These are phyloP conservation scores for Aplysina aerophoba DNA, from an alignment of 37 sponge, comb jelly and placozoan genomes.

Conservation along the genomic window DNA sequence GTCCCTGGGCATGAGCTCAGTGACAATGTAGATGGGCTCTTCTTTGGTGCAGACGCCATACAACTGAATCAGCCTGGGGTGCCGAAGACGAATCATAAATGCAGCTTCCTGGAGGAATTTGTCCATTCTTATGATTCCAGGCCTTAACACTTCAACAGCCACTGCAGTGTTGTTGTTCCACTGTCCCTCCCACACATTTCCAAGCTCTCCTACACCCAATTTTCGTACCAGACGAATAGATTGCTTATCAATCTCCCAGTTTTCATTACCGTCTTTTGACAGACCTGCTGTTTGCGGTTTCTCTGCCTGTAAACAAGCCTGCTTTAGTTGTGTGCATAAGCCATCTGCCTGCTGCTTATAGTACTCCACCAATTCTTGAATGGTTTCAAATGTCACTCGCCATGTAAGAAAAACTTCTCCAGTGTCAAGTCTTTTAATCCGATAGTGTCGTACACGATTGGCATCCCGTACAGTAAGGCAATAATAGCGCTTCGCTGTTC, in stretches of 20 bases:
- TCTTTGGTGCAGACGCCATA: no score
- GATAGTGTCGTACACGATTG: slow-evolving; percentile 55
- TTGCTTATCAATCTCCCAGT: slow-evolving; percentile 50
- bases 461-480: slow-evolving; percentile 51
- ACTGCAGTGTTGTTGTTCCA: slow-evolving; percentile 65
- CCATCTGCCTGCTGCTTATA: slow-evolving; percentile 51
- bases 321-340: slow-evolving; percentile 32
- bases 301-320: slow-evolving; percentile 40
- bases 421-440: slow-evolving; percentile 42
- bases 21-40: no score
- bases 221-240: slow-evolving; percentile 45
- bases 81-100: no score
- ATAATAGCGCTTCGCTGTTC: slow-evolving; percentile 63
- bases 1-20: slow-evolving; percentile 57
- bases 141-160: no score
- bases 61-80: no score
- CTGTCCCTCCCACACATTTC: slow-evolving; percentile 56
- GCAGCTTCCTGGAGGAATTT: no score
- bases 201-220: slow-evolving; percentile 52
- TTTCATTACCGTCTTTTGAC: slow-evolving; percentile 22
- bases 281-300: slow-evolving; percentile 54
- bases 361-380: slow-evolving; percentile 47
- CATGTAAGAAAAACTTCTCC: slow-evolving; percentile 42
- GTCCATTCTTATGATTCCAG: slow-evolving; percentile 48
- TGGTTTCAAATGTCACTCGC: slow-evolving; percentile 14